A percentile compares a stretch with the other conserved stretches of the same genome.
Conservation (phyloP, 2,888 invertebrate species). For the Tipula lateralis region DNA sequence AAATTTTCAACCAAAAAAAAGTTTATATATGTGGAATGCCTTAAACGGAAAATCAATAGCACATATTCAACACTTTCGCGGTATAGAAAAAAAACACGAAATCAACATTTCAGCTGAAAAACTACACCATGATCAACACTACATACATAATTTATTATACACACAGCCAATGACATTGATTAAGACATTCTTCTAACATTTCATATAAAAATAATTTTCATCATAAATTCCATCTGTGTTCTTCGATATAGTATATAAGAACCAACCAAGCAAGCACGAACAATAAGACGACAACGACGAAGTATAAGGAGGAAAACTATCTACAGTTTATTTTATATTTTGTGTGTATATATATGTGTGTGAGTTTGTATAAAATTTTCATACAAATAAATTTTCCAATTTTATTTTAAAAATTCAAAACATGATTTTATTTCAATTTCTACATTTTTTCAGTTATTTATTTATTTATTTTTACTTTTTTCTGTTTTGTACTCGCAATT, state of each 20-base stretch:
- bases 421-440: slow-evolving; percentile 13
- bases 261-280: neutral
- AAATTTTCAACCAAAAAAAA: neutral
- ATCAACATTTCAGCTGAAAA: neutral
- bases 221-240: slow-evolving; percentile 9
- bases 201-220: slow-evolving; percentile 11
- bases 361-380: slow-evolving; percentile 13
- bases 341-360: neutral
- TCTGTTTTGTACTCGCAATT: neutral
- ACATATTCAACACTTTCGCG: slow-evolving; percentile 13
- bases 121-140: neutral
- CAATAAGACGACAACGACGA: neutral
- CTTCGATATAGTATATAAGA: neutral
- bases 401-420: slow-evolving; percentile 9
- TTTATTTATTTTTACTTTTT: neutral
- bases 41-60: neutral
- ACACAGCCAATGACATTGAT: neutral
- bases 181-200: neutral
- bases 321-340: neutral
- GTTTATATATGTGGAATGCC: neutral
- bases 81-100: neutral
- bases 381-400: slow-evolving; percentile 19
- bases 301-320: neutral
- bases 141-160: neutral
- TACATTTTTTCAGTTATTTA: neutral